Evolutionary conservation across 2,888 invertebrate genomes (phyloP).

Genomic region (Zaprionus bogoriensis): DNA sequence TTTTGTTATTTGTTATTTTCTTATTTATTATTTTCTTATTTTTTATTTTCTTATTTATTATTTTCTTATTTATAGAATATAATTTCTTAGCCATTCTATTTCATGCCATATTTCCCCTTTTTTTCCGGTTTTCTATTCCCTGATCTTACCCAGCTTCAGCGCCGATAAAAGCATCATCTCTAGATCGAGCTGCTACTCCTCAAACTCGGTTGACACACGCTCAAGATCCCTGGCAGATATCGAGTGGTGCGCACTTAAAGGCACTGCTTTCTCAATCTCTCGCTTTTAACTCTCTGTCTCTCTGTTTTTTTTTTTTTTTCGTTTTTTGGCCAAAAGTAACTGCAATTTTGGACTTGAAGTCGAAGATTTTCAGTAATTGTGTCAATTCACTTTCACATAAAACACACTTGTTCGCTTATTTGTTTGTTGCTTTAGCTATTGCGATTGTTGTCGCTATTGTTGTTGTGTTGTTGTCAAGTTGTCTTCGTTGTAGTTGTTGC

Average conservation of each 20-base stretch:
- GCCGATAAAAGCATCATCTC: slow-evolving; percentile 83
- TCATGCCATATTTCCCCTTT: not conserved
- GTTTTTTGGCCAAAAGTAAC: not conserved
- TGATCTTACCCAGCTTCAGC: slow-evolving; percentile 81
- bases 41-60: not conserved
- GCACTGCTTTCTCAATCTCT: not conserved
- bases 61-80: not conserved
- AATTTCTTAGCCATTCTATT: not conserved
- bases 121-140: slow-evolving; percentile 4
- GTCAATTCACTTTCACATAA: slow-evolving; percentile 78
- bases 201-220: slow-evolving; percentile 16
- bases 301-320: not conserved
- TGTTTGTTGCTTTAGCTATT: slow-evolving; percentile 2
- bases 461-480: slow-evolving; percentile 12
- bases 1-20: not conserved
- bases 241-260: slow-evolving; percentile 29
- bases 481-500: slow-evolving; percentile 20
- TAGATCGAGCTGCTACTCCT: slow-evolving; percentile 22
- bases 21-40: not conserved
- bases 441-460: not conserved
- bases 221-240: slow-evolving; percentile 22
- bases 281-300: slow-evolving; percentile 1
- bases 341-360: not conserved
- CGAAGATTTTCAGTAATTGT: slow-evolving; percentile 48
- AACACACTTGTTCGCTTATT: slow-evolving; percentile 61